Percentiles rank a stretch among this genome's conserved stretches.
phyloP scores from a whole-genome alignment of 2,113 vertebrate genomes.

The Cathartes aura region DNA sequence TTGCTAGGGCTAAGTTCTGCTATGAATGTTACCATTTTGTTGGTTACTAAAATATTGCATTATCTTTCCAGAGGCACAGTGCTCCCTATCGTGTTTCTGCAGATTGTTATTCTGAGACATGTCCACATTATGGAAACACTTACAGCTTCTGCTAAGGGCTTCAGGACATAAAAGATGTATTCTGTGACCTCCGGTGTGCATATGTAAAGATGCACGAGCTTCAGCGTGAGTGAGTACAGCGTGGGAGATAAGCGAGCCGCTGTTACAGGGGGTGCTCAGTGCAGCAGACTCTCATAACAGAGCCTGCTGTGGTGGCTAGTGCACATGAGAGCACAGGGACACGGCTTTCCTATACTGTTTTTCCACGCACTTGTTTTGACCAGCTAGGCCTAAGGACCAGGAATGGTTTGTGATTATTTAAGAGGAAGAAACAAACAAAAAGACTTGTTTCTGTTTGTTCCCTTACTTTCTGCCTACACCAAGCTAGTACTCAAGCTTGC shows the following conservation, averaged over 20 bases:
- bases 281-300: not conserved
- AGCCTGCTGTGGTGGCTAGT: not conserved
- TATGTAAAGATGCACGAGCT: not conserved
- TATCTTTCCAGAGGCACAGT: not conserved
- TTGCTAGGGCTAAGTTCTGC: not conserved
- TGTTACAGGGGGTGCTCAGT: not conserved
- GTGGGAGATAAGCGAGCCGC: not conserved
- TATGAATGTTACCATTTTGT: not conserved
- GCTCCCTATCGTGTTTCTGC: not conserved
- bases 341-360: accelerated
- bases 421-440: not conserved
- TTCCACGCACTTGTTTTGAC: not conserved
- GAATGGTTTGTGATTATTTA: not conserved
- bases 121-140: not conserved
- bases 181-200: not conserved
- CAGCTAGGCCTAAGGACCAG: not conserved
- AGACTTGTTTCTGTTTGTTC: not conserved
- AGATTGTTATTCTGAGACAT: not conserved
- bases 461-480: not conserved
- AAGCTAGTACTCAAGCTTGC: not conserved
- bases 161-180: not conserved
- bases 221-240: not conserved
- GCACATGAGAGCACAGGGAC: not conserved
- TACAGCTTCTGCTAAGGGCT: not conserved
- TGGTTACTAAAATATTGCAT: not conserved